These are phyloP conservation scores for Jacana jacana DNA, from an alignment of 2,113 vertebrate genomes.

Conservation along the genomic window DNA sequence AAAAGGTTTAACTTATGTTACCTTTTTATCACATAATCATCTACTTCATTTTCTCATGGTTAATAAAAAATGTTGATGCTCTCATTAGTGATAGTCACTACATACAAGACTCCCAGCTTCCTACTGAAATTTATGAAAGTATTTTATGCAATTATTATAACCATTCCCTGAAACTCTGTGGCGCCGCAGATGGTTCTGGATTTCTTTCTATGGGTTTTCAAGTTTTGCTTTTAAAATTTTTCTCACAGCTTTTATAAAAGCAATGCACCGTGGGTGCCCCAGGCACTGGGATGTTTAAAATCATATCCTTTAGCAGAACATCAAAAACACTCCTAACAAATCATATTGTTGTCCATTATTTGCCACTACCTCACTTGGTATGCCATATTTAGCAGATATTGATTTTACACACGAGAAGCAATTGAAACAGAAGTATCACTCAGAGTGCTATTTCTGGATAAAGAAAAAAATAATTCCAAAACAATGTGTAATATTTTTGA, in stretches of 20 bases:
- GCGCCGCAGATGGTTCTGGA: not conserved
- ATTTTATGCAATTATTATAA: not conserved
- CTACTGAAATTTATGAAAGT: not conserved
- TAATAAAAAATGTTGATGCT: not conserved
- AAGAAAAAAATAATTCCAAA: not conserved
- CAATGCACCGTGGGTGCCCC: not conserved
- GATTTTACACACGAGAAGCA: not conserved
- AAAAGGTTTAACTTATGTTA: not conserved
- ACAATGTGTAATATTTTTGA: not conserved
- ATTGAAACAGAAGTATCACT: not conserved
- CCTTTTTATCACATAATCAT: not conserved
- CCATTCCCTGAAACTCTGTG: not conserved
- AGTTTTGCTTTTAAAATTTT: not conserved
- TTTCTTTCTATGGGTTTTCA: not conserved
- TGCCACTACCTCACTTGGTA: not conserved
- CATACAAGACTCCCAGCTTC: not conserved
- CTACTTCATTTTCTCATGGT: not conserved
- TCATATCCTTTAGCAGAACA: not conserved
- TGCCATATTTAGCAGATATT: constrained; percentile 18
- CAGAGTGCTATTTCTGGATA: not conserved
- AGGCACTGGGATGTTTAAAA: not conserved
- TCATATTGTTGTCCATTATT: not conserved
- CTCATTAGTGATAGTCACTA: not conserved
- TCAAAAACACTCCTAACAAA: not conserved
- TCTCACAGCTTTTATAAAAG: not conserved